Percentiles rank a stretch among this genome's conserved stretches.
Conservation (phyloP, 2,888 invertebrate species). For the Pachycephus smyrnensis region DNA sequence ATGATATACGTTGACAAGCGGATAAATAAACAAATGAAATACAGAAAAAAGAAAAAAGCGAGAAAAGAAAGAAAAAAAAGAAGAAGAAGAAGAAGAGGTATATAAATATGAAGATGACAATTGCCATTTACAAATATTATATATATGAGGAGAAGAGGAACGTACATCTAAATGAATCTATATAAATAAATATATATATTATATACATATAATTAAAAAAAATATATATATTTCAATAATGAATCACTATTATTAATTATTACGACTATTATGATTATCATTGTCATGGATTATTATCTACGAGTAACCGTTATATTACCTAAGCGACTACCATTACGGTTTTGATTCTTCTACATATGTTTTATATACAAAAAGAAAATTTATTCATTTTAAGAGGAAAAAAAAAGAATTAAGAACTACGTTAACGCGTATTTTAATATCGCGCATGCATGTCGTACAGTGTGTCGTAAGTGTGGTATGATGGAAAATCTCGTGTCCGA, state of each 20-base stretch:
- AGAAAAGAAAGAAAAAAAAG: too few species aligned
- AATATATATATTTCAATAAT: slow-evolving; percentile 25
- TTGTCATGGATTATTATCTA: slow-evolving; percentile 23
- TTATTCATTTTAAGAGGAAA: neutral
- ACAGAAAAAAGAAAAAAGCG: neutral
- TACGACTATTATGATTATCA: slow-evolving; percentile 22
- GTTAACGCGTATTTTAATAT: neutral
- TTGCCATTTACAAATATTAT: too few species aligned
- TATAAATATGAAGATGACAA: too few species aligned
- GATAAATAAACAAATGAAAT: neutral
- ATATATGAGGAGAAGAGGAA: too few species aligned
- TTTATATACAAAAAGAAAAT: slow-evolving; percentile 25
- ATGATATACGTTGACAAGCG: slow-evolving; percentile 16
- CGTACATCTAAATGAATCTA: neutral
- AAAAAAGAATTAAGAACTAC: slow-evolving; percentile 11
- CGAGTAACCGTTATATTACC: slow-evolving; percentile 8
- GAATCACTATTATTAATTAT: slow-evolving; percentile 26
- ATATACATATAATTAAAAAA: slow-evolving; percentile 17
- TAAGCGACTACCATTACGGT: slow-evolving; percentile 22
- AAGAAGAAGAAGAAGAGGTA: too few species aligned
- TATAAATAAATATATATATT: slow-evolving; percentile 28
- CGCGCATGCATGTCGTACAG: neutral
- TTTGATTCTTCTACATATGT: slow-evolving; percentile 42
- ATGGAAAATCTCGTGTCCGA: neutral
- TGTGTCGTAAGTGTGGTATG: neutral